Conservation (phyloP, 2,888 invertebrate genomes). For the Oeneis ivallda region DNA sequence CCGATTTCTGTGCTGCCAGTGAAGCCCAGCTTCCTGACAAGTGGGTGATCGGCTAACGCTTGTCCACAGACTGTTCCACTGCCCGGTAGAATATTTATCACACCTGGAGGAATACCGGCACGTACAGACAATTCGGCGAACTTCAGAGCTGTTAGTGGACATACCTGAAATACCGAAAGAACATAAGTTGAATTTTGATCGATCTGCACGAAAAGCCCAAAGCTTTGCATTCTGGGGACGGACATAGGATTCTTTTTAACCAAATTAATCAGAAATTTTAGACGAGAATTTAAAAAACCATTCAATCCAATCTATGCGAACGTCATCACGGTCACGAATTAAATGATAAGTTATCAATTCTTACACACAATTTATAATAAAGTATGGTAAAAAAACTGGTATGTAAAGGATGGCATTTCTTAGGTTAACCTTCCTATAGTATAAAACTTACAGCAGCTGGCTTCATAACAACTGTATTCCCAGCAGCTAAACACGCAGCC, state of each 20-base stretch:
- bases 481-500: constrained; percentile 98
- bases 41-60: constrained; percentile 92
- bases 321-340: too few species aligned
- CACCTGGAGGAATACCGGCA: constrained; percentile 97
- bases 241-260: too few species aligned
- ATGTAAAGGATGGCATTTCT: too few species aligned
- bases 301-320: too few species aligned
- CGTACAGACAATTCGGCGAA: constrained; percentile 94
- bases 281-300: too few species aligned
- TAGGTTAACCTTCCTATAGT: neutral
- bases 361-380: too few species aligned
- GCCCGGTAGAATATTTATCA: constrained; percentile 95
- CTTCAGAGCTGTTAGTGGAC: constrained; percentile 96
- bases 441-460: constrained; percentile 88
- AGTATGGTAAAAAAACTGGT: too few species aligned
- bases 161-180: constrained; percentile 74
- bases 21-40: constrained; percentile 95
- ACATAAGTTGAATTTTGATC: neutral
- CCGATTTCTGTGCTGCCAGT: constrained; percentile 98
- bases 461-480: constrained; percentile 97
- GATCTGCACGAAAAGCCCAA: too few species aligned
- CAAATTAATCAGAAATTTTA: too few species aligned
- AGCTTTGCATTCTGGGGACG: too few species aligned
- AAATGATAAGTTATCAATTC: neutral
- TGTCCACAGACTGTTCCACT: constrained; percentile 91